Evolutionary conservation across 2,888 invertebrate genomes (phyloP), one percentile per base, ranked within the genome.

Genomic region (Drosophila mettleri): DNA sequence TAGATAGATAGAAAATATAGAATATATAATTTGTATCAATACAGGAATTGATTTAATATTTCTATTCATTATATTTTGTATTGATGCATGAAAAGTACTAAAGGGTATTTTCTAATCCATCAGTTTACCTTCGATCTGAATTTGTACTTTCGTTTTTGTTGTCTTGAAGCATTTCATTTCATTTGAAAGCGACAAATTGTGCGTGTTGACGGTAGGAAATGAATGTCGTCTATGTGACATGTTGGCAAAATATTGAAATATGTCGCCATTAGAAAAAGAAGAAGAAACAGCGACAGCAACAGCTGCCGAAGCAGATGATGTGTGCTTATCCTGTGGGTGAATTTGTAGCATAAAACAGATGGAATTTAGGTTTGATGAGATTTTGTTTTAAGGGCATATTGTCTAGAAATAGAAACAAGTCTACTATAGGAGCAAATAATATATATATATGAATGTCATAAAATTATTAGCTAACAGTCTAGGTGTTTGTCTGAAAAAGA

Each of bases 151-250:
- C 18, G 58, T 48, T 58, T 22, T 38, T 62, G 61, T 75, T 75
- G 71, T 59, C 58, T 55, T 65, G 31, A 34, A 75, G 64, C 67
- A 70, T 78, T 80, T 83, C 80, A 74, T 80, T 80, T 83, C 71
- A 84, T 84, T 76, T 74, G 71, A 73, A 78, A 86, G 81, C 84
- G 81, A 81, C 86, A 85, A 85, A 80, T 86, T 85, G 85, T 85
- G 85, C 86, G 85, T 86, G 87, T 81, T 86, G 85, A 82, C 85
- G 80, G 71, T 73, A 74, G 85, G 85, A 85, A 86, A 85, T 85
- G 86, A 85, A 80, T 84, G 80, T 74, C 82, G 78, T 76, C 73
- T 75, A 22, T 80, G 78, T 72, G 86, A 83, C 80, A 78, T 83
- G 80, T 83, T 78, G 80, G 69, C 73, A 80, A 86, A 83, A 83